A percentile compares a stretch with the other conserved stretches of the same genome.
phyloP scores from a whole-genome alignment of 1,140 invertebrate genomes.

The Neodiprion pinetum region DNA sequence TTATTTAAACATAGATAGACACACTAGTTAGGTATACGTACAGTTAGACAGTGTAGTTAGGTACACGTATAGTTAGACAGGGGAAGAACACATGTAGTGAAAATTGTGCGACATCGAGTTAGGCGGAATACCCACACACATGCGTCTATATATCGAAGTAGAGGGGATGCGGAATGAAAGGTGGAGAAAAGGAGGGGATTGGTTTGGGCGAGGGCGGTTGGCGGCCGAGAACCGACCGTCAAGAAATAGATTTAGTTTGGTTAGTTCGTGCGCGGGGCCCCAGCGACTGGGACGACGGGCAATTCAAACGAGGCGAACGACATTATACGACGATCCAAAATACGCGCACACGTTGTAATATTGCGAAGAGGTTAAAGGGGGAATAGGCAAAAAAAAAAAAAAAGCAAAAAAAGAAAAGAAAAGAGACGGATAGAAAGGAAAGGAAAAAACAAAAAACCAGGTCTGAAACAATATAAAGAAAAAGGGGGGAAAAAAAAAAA shows the following conservation, averaged over 20 bases:
- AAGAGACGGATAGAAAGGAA: slow-evolving; percentile 33
- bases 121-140: no score
- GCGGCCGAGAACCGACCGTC: slow-evolving; percentile 25
- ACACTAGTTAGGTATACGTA: no score
- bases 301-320: slow-evolving; percentile 4
- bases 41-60: no score
- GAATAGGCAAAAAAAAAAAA: not conserved
- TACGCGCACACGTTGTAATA: slow-evolving; percentile 24
- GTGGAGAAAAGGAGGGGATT: slow-evolving; percentile 18
- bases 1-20: no score
- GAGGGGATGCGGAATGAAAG: slow-evolving; percentile 29
- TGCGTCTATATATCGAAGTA: slow-evolving; percentile 12
- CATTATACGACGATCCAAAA: slow-evolving; percentile 9
- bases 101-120: no score
- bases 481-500: slow-evolving; percentile 32
- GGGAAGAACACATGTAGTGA: no score
- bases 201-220: slow-evolving; percentile 11
- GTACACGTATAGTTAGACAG: no score
- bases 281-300: slow-evolving; percentile 56
- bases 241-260: slow-evolving; percentile 39
- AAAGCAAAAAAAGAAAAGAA: slow-evolving; percentile 29
- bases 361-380: not conserved
- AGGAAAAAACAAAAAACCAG: slow-evolving; percentile 29
- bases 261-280: slow-evolving; percentile 63
- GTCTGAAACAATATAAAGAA: slow-evolving; percentile 28